phyloP scores from a whole-genome alignment of 2,888 invertebrate species.

The Callinectes sapidus region DNA sequence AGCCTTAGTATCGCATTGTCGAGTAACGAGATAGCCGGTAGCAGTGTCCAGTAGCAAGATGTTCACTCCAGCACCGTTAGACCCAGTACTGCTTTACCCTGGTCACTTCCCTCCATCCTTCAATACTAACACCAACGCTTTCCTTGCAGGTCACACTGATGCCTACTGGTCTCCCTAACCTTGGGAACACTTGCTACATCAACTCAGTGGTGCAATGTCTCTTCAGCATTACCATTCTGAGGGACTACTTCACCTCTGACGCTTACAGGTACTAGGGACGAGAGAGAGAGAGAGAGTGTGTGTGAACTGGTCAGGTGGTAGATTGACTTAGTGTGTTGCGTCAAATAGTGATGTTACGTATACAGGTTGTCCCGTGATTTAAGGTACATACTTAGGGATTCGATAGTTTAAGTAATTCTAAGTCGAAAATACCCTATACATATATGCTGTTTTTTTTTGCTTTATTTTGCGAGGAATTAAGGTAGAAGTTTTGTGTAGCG shows the following conservation, averaged over 20 bases:
- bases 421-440: too few species aligned
- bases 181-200: conserved; percentile 49
- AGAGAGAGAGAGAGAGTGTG: background rate
- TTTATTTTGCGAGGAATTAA: too few species aligned
- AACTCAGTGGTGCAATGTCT: conserved; percentile 54
- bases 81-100: background rate
- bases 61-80: background rate
- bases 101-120: background rate
- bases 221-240: conserved; percentile 29
- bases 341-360: background rate
- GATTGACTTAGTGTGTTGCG: background rate
- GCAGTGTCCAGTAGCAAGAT: too few species aligned
- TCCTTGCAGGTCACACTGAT: background rate
- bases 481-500: too few species aligned
- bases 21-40: too few species aligned
- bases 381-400: too few species aligned
- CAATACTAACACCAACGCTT: background rate
- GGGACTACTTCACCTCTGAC: conserved; percentile 41
- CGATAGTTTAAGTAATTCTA: too few species aligned
- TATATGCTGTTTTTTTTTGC: too few species aligned
- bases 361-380: too few species aligned
- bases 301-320: background rate
- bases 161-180: conserved; percentile 41
- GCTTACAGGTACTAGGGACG: conserved; percentile 35
- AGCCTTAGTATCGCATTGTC: too few species aligned